Base-by-base conservation (phyloP, 2,113 vertebrate genomes). In the Tonatia bakeri region DNA sequence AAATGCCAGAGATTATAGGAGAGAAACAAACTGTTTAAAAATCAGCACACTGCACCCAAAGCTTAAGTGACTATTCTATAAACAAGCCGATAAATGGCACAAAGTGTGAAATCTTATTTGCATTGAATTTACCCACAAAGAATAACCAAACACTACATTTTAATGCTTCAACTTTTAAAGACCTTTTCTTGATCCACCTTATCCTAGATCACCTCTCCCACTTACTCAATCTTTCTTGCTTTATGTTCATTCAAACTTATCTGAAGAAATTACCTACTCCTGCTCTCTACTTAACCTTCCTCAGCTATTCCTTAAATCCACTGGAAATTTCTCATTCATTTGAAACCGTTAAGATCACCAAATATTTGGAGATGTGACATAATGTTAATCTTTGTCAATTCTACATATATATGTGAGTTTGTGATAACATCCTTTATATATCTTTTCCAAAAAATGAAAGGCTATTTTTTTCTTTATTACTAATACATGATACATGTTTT, bases 131-230 rank as follows among this genome's bases (percentile, higher is more conserved):
- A 92, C 36, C 8, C 67, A 95, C 33, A 85, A 91, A 84, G 45
- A 95, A 87, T 76, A 93, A 86, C 28, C 22, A 85, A 79, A 79
- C 85, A 77, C 7, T 56, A 28, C 20, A 82, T 36, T 73, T 85
- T 64, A 94, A 54, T 56, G 47, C 24, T 89, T 94, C 45, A 86
- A 89, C 50, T 70, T 76, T 83, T 87, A 83, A 92, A 89, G 45
- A 70, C 5, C 82, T 76, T 94, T 67, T 64, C 76, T n/a, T 47
- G 15, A n/a, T 81, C 28, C 17, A 28, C 75, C 20, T 84, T 28
- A 56, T 36, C 85, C 59, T 26, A 36, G 26, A 90, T 61, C 36
- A 24, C 1, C 0, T 54, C 54, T 84, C 69, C 72, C 76, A 80
- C 9, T 86, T 52, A 88, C 7, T 47, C 47, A 76, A 9, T 47